Percentiles rank a stretch among this genome's conserved stretches.
Evolutionary conservation across 2,888 invertebrate species (phyloP).

Genomic region (Mantis religiosa): DNA sequence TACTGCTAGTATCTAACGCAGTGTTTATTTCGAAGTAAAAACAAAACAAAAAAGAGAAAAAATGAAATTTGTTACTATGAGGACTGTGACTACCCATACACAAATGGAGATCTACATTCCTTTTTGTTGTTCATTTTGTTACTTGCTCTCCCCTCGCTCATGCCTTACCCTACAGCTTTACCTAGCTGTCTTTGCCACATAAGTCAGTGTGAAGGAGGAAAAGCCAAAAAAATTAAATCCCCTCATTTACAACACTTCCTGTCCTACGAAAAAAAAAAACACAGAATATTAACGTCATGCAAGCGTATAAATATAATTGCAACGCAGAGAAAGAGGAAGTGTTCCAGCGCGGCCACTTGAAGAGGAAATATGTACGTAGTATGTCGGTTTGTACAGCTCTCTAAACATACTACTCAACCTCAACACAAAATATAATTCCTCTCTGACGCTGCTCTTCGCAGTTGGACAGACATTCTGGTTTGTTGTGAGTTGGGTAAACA

Average conservation of each 20-base stretch:
- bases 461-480: not conserved
- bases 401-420: not conserved
- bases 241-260: not conserved
- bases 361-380: too few relatives aligned
- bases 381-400: not conserved
- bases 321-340: not conserved
- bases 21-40: too few relatives aligned
- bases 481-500: not conserved
- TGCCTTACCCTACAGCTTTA: not conserved
- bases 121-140: not conserved
- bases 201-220: not conserved
- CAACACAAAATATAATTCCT: not conserved
- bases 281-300: not conserved
- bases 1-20: too few relatives aligned
- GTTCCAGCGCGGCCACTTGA: not conserved
- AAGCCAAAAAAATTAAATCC: not conserved
- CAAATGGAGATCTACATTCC: not conserved
- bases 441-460: not conserved
- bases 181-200: not conserved
- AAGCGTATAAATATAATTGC: not conserved
- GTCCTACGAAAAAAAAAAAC: not conserved
- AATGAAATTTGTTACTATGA: too few relatives aligned
- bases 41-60: too few relatives aligned
- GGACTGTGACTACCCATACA: too few relatives aligned
- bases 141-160: not conserved